Conservation (phyloP, 1,140 invertebrate species). For the Gonatopus flavifemur region DNA sequence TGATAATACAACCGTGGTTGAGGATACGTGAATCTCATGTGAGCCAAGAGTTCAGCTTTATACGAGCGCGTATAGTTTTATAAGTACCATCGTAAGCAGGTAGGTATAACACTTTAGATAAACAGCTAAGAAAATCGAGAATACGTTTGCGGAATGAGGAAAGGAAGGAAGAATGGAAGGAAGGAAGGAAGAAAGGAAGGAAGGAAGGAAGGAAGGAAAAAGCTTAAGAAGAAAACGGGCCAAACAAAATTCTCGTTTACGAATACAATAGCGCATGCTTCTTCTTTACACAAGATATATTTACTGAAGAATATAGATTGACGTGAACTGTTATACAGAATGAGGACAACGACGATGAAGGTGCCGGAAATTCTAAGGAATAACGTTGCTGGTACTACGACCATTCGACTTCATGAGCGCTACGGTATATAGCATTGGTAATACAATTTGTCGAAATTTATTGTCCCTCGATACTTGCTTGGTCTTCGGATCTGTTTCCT, state of each 20-base stretch:
- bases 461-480: conserved; percentile 33
- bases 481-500: conserved; percentile 33
- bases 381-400: conserved; percentile 13
- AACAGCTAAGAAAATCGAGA: conserved; percentile 14
- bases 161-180: not conserved
- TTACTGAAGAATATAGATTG: too few species aligned
- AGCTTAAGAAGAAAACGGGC: conserved; percentile 14
- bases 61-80: too few species aligned
- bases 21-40: too few species aligned
- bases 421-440: conserved; percentile 44
- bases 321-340: conserved; percentile 16
- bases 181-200: not conserved
- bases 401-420: conserved; percentile 41
- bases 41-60: too few species aligned
- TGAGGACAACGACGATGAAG: conserved; percentile 9
- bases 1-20: too few species aligned
- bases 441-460: conserved; percentile 48
- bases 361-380: not conserved
- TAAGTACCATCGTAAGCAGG: too few species aligned
- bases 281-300: conserved; percentile 25
- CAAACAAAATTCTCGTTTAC: conserved; percentile 22
- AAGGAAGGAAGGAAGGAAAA: not conserved
- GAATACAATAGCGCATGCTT: conserved; percentile 12
- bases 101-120: too few species aligned
- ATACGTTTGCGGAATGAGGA: conserved; percentile 10